Evolutionary conservation across 2,113 vertebrate species (phyloP).

Genomic region (Xenopus laevis): DNA sequence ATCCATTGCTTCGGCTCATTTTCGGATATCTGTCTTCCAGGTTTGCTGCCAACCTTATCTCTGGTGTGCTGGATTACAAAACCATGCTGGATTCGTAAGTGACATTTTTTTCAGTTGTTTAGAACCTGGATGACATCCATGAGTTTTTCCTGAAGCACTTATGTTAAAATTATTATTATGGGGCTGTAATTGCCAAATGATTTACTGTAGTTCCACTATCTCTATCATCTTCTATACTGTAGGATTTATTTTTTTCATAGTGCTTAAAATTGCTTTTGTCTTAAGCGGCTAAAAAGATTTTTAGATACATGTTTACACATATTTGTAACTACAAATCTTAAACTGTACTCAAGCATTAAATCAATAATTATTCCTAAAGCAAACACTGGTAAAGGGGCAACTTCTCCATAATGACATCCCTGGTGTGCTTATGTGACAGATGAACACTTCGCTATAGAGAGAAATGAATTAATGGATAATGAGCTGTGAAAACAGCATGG

Average conservation of each 20-base stretch:
- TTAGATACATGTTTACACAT: too few species aligned
- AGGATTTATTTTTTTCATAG: too few species aligned
- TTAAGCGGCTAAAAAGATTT: too few species aligned
- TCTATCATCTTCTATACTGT: too few species aligned
- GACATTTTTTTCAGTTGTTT: neutral
- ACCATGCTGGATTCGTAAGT: conserved; percentile 83
- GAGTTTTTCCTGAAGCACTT: neutral
- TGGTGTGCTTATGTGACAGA: conserved; percentile 34
- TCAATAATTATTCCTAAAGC: too few species aligned
- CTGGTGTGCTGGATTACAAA: conserved; percentile 86
- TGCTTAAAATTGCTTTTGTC: too few species aligned
- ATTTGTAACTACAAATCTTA: too few species aligned
- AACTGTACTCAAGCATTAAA: too few species aligned
- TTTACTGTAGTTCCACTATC: neutral
- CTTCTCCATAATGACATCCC: conserved; percentile 2
- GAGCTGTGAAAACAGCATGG: conserved; percentile 30
- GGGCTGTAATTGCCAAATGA: neutral
- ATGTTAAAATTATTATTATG: conserved; percentile 11
- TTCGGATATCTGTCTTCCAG: conserved; percentile 56
- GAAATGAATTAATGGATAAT: conserved; percentile 29
- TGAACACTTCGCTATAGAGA: conserved; percentile 12
- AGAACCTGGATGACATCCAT: neutral
- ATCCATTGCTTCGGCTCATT: neutral
- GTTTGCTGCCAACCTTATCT: conserved; percentile 84
- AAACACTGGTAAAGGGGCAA: too few species aligned